These are phyloP conservation scores for Thereva nobilitata DNA, from an alignment of 2,888 invertebrate species.

Conservation along the genomic window DNA sequence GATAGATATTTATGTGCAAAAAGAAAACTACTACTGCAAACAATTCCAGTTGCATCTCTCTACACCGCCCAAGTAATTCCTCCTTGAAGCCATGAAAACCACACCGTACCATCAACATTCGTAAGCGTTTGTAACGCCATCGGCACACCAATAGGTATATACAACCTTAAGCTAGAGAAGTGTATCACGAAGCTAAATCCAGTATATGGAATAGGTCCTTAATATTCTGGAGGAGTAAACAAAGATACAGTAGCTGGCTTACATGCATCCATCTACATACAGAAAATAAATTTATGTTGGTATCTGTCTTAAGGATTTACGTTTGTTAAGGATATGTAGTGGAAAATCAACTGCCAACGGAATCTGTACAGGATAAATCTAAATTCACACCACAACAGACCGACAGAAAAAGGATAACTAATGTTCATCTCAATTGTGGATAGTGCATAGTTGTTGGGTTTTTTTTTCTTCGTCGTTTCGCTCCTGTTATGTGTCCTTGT, in stretches of 20 bases:
- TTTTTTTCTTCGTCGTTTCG: too few species aligned
- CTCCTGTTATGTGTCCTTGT: too few species aligned
- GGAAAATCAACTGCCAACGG: constrained; percentile 40
- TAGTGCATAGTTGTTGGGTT: neutral
- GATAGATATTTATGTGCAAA: too few species aligned
- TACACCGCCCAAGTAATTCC: constrained; percentile 2
- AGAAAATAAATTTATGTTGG: constrained; percentile 38
- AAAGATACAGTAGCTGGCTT: constrained; percentile 31
- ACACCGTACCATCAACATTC: constrained; percentile 7
- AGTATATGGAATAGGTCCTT: constrained; percentile 20
- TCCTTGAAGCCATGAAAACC: constrained; percentile 18
- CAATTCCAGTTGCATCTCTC: constrained; percentile 24
- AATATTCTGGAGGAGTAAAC: constrained; percentile 37
- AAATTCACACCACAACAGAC: constrained; percentile 35
- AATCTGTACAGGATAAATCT: constrained; percentile 37
- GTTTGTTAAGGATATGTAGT: constrained; percentile 41
- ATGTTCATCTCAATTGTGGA: constrained; percentile 34
- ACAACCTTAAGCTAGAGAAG: neutral
- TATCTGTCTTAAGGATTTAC: constrained; percentile 40
- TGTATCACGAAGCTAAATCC: constrained; percentile 24
- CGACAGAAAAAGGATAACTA: constrained; percentile 34
- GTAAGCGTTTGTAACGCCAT: constrained; percentile 18
- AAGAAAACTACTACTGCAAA: neutral
- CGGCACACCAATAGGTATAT: neutral
- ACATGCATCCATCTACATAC: constrained; percentile 33